phyloP scores from a whole-genome alignment of 2,113 vertebrate species.

The Platycercus adscitus region DNA sequence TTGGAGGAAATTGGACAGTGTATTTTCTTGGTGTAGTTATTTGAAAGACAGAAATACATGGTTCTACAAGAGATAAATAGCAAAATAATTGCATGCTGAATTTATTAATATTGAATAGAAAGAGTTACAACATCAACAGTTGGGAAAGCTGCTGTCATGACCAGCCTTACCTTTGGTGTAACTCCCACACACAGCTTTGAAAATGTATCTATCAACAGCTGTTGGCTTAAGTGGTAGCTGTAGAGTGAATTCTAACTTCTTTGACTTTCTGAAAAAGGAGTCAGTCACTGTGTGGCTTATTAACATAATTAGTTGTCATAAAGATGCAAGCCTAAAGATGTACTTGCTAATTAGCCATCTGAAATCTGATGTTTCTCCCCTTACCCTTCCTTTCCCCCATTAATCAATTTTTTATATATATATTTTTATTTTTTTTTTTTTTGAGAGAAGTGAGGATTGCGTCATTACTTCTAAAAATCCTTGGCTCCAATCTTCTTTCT shows the following conservation, averaged over 20 bases:
- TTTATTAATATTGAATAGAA: slow-evolving; percentile 18
- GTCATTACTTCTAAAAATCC: not conserved
- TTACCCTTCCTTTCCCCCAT: not conserved
- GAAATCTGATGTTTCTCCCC: not conserved
- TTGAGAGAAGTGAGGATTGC: not conserved
- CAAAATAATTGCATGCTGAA: slow-evolving; percentile 42
- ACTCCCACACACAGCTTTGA: not conserved
- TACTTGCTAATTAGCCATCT: slow-evolving; percentile 41
- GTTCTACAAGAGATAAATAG: slow-evolving; percentile 25
- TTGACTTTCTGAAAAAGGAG: not conserved
- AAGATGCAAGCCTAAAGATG: slow-evolving; percentile 1
- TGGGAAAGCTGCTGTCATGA: slow-evolving; percentile 4
- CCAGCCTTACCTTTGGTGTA: slow-evolving; percentile 3
- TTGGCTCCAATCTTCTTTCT: not conserved
- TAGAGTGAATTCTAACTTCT: not conserved
- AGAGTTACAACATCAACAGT: not conserved
- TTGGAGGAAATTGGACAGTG: not conserved
- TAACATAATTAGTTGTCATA: slow-evolving; percentile 45
- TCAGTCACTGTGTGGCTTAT: slow-evolving; percentile 11
- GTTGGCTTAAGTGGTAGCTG: not conserved
- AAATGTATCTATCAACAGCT: not conserved
- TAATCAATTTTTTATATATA: not conserved
- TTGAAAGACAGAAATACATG: not conserved
- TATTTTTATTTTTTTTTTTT: not conserved
- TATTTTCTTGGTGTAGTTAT: not conserved